Conservation (phyloP, 2,797 vertebrate genomes). For the Sebastes taczanowskii region DNA sequence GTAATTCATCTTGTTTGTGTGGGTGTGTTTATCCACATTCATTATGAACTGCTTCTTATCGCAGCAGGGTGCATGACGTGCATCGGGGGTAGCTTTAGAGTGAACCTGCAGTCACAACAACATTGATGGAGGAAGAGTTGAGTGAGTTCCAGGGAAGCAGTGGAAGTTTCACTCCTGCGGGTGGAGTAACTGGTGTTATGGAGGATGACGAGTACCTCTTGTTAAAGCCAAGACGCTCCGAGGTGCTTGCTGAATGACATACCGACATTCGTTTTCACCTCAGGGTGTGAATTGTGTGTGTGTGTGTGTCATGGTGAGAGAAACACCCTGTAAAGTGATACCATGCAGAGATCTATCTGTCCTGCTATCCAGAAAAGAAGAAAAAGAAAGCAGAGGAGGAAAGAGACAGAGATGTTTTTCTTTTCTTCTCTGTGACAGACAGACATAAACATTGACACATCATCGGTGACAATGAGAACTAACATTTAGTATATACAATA, state of each 20-base stretch:
- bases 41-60: conserved; percentile 32
- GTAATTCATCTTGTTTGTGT: conserved; percentile 16
- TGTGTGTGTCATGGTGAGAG: conserved; percentile 46
- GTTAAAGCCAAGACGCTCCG: conserved; percentile 41
- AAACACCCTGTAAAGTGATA: conserved; percentile 75
- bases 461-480: conserved; percentile 30
- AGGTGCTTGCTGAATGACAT: conserved; percentile 61
- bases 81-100: conserved; percentile 14
- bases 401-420: conserved; percentile 41
- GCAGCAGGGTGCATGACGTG: conserved; percentile 1
- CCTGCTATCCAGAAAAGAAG: conserved; percentile 20
- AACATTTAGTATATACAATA: conserved; percentile 14
- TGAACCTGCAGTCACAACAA: conserved; percentile 33
- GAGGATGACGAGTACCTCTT: conserved; percentile 44
- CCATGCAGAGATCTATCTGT: conserved; percentile 27
- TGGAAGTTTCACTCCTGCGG: conserved; percentile 31
- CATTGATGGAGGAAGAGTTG: conserved; percentile 13
- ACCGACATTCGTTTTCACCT: conserved; percentile 61
- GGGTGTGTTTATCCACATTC: not conserved
- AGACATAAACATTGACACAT: conserved; percentile 55
- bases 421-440: conserved; percentile 46
- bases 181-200: not conserved
- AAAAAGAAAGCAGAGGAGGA: conserved; percentile 17
- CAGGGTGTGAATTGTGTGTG: conserved; percentile 60
- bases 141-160: conserved; percentile 23